phyloP scores from a whole-genome alignment of 2,797 vertebrate species.

The Poecile montanus region DNA sequence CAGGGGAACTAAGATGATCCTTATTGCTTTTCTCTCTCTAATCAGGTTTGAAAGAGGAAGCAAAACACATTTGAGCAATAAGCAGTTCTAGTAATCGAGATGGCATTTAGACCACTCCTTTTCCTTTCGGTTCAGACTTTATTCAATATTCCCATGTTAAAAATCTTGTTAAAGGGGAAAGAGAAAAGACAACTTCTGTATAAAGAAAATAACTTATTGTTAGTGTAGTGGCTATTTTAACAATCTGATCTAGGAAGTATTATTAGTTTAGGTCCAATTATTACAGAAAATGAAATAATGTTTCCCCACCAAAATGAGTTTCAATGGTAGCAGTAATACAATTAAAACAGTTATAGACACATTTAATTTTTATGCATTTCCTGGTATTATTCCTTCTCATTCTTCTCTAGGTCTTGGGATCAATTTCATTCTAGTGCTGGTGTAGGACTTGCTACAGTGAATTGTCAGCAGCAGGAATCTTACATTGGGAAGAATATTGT shows the following conservation, averaged over 20 bases:
- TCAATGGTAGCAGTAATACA: background rate
- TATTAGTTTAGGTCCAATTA: background rate
- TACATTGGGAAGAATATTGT: background rate
- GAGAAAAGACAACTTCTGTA: background rate
- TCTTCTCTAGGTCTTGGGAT: background rate
- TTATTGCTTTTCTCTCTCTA: background rate
- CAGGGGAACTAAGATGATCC: background rate
- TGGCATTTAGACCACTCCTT: background rate
- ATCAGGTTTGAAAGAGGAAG: conserved; percentile 6
- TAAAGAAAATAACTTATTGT: background rate
- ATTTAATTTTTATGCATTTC: background rate
- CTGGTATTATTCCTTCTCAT: background rate
- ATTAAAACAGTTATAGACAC: background rate
- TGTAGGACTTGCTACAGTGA: background rate
- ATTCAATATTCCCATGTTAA: background rate
- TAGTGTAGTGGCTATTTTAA: background rate
- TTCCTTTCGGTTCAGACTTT: background rate
- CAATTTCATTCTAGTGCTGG: background rate
- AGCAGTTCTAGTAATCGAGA: background rate
- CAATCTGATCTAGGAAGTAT: background rate
- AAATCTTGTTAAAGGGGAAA: background rate
- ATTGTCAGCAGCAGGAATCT: background rate
- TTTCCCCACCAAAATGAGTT: background rate
- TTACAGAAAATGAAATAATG: background rate
- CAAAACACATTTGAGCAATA: background rate